Evolutionary conservation across 2,888 invertebrate species (phyloP), one percentile per base, ranked within the genome.

Genomic region (Tridacna gigas): DNA sequence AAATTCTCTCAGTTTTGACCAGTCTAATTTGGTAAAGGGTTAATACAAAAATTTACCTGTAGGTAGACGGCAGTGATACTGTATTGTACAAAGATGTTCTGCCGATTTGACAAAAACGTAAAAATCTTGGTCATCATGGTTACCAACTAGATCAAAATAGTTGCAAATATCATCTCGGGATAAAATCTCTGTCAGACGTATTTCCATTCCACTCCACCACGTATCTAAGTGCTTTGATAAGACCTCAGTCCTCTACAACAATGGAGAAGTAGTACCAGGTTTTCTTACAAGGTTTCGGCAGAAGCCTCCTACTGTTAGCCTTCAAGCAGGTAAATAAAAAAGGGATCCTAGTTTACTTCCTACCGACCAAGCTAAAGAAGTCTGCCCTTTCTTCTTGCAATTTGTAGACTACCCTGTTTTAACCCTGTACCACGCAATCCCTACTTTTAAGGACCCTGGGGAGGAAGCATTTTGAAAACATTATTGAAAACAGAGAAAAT

Each of bases 141-240:
- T 92, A 51, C 92, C 92, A 63, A 91, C 83, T 60, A 92, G 88
- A 82, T 92, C 92, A 76, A 91, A 89, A 84, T 91, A 92, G 79
- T 91, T 92, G 86, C 91, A 91, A 61, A 92, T 90, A 75, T 92
- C 92, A 79, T 92, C 91, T 15, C 89, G 86, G 0, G 91, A 91
- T 22, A 92, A 74, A 25, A 92, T 90, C 80, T 87, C 89, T 0
- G 91, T 90, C 73, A 92, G 80, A 66, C 90, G 89, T 66, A 84
- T 89, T 76, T 92, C 92, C 90, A 92, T 91, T 0, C 91, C 91
- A 82, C 92, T 90, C 92, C 92, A 92, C 92, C 92, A 92, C 0
- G 87, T 89, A 81, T 92, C 92, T 26, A 92, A 83, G 66, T 91
- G 89, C 85, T 92, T 92, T 13, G 91, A 89, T 71, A 84, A 66